These are phyloP conservation scores for Tineola bisselliella DNA, from an alignment of 2,888 invertebrate genomes.

Conservation along the genomic window DNA sequence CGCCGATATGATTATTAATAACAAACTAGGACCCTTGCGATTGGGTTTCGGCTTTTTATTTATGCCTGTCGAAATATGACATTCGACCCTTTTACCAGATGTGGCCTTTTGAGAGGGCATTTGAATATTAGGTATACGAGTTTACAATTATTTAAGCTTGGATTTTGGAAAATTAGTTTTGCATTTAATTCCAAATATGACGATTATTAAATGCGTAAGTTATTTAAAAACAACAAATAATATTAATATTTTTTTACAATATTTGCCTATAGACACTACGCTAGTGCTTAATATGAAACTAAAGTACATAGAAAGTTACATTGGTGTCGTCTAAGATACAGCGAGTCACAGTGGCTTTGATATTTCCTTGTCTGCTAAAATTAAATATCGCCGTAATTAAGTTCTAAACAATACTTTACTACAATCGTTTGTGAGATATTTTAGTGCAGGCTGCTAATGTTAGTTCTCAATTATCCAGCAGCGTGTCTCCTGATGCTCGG, in stretches of 20 bases:
- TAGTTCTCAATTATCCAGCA: conserved; percentile 60
- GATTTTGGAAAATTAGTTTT: too few relatives aligned
- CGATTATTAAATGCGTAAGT: too few relatives aligned
- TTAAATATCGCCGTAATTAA: not conserved
- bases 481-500: conserved; percentile 37
- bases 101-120: not conserved
- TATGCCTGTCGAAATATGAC: conserved; percentile 23
- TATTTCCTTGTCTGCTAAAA: too few relatives aligned
- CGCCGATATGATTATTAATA: conserved; percentile 64
- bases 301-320: too few relatives aligned
- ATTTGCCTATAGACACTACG: too few relatives aligned
- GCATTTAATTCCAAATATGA: too few relatives aligned
- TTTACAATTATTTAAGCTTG: too few relatives aligned
- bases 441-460: conserved; percentile 51
- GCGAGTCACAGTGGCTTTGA: too few relatives aligned
- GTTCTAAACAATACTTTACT: not conserved
- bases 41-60: conserved; percentile 46
- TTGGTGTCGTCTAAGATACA: too few relatives aligned
- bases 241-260: too few relatives aligned
- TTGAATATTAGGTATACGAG: not conserved
- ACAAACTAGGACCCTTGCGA: conserved; percentile 43
- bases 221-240: too few relatives aligned
- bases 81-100: conserved; percentile 18
- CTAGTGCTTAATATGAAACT: too few relatives aligned
- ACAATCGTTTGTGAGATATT: conserved; percentile 60